Conservation (phyloP, 2,888 invertebrate genomes). For the Dolichopus griseipennis region DNA sequence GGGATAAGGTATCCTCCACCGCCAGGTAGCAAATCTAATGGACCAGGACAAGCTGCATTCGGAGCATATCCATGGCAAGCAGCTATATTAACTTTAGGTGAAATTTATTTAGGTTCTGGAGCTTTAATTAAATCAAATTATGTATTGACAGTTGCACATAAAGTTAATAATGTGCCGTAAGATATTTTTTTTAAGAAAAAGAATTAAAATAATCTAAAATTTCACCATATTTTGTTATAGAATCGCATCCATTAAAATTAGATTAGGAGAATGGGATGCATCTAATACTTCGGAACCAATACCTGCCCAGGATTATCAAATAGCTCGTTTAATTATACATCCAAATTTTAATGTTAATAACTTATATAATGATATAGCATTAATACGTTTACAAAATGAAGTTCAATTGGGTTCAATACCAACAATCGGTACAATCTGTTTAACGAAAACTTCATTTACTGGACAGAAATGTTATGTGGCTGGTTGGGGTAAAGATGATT, state of each 20-base stretch:
- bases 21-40: conserved; percentile 35
- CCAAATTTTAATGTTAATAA: conserved; percentile 61
- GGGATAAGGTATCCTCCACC: conserved; percentile 37
- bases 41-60: conserved; percentile 51
- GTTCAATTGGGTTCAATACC: conserved; percentile 49
- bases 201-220: neutral
- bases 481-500: conserved; percentile 75
- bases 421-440: conserved; percentile 55
- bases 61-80: conserved; percentile 71
- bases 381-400: conserved; percentile 57
- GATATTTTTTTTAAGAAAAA: conserved; percentile 27
- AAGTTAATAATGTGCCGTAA: conserved; percentile 53
- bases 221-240: conserved; percentile 23
- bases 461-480: conserved; percentile 54
- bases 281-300: conserved; percentile 55
- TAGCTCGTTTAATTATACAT: conserved; percentile 52
- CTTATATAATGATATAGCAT: conserved; percentile 72
- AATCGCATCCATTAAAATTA: conserved; percentile 49
- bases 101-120: conserved; percentile 63
- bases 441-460: conserved; percentile 44
- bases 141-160: conserved; percentile 66
- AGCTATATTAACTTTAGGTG: conserved; percentile 50
- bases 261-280: conserved; percentile 71
- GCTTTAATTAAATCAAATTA: conserved; percentile 59
- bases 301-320: conserved; percentile 53